Evolutionary conservation across 2,888 invertebrate species (phyloP), one percentile per base, ranked within the genome.

Genomic region (Lapara coniferarum): DNA sequence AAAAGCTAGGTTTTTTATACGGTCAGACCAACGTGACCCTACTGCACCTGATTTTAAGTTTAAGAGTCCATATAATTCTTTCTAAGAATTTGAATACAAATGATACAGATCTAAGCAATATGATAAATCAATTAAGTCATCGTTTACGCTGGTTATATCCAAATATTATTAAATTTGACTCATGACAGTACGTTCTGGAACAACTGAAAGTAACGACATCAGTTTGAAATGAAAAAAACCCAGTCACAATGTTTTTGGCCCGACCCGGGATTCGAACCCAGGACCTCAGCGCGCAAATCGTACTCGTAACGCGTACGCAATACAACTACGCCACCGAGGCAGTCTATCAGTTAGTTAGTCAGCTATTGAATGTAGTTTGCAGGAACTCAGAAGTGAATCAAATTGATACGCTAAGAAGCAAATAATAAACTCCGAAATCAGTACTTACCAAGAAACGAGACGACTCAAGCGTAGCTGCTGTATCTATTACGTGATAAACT

Each of bases 121-220:
- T 46, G 59, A 46, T 46, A 46, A 6, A 16, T 46, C 46, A 3
- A 10, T 59, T 37, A 30, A 52, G 52, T 67, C 66, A 68, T 44
- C 13, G 68, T 58, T 52, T 68, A 68, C 51, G 51, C 66, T 49
- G 57, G 44, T 69, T 57, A 66, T 66, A 67, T 69, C 68, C 19
- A 44, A n/a, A 19, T 56, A 56, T 66, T 72, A 72, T 71, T 69
- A 67, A 66, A 72, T 66, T 63, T 10, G 13, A 30, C 56, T 72
- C 74, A 74, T 76, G 73, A 74, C 72, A 73, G 69, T 44, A 66
- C 49, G 75, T 79, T 82, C 78, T 80, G 79, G 81, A 81, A 81
- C 80, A 82, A 82, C 78, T 71, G 53, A 78, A 82, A 78, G 81
- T 71, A 81, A 70, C 67, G 71, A 75, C 78, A 74, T 73, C 77